Evolutionary conservation across 2,113 vertebrate genomes (phyloP), one percentile per base, ranked within the genome.

Genomic region (Sinocyclocheilus maitianheensis): DNA sequence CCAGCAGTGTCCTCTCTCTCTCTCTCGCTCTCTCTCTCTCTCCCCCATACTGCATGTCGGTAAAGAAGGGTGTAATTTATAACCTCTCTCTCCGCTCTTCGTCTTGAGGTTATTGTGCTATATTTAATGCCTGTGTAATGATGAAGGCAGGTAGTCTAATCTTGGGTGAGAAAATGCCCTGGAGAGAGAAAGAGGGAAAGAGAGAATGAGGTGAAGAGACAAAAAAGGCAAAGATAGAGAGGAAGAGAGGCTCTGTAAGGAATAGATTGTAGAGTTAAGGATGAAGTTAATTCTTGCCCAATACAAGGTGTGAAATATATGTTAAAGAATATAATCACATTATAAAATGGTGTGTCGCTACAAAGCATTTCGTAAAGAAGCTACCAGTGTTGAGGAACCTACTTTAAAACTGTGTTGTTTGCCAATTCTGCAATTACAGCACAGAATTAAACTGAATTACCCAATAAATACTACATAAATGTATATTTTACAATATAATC

Each of bases 101-200:
- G 67, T 85, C 84, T 53, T 51, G 72, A 83, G 80, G 80, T 86
- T 88, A 78, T 88, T 86, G 83, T 79, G 84, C 84, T 86, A 74
- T 83, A 79, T 86, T 79, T 88, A 88, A 83, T 88, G 80, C 34
- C 75, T 83, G 58, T 85, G 80, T 83, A 85, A 85, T 83, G 74
- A 86, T 83, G 81, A 71, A 83, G 80, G 62, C 40, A 83, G 87
- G 75, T 85, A 65, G 67, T 86, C 65, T 74, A 86, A 78, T 74
- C 65, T 48, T 83, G 63, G 51, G 74, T 78, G 53, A 79, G 75
- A 81, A 83, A 78, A 86, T 83, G 65, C 62, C 72, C 72, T 26
- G 55, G 79, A 86, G 53, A 84, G 86, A 76, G 55, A 72, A 20
- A 72, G 13, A 51, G n/a, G 69, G 8, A 74, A 53, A 87, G 24